phyloP scores from a whole-genome alignment of 92 coral and sea anemone species.

The Palythoa heliodiscus region DNA sequence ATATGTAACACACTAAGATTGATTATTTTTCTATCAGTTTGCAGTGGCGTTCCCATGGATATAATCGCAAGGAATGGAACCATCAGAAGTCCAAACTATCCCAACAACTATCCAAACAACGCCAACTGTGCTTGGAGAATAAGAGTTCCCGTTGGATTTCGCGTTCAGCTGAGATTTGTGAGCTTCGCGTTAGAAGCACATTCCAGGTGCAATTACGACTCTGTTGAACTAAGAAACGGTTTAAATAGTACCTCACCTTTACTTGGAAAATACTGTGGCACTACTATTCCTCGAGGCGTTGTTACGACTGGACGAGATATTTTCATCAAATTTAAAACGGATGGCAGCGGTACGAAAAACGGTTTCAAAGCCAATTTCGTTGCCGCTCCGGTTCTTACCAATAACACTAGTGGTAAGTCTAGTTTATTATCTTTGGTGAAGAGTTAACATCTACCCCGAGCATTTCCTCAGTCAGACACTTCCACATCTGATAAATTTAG shows the following conservation, averaged over 20 bases:
- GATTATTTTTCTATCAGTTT: neutral
- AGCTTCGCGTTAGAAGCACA: neutral
- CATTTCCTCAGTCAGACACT: neutral
- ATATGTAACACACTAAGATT: neutral
- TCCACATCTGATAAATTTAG: too few species aligned
- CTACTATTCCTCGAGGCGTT: neutral
- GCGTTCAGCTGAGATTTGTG: constrained; percentile 5
- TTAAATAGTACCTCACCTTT: neutral
- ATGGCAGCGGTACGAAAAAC: neutral
- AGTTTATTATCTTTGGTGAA: neutral
- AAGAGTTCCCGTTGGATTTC: constrained; percentile 46
- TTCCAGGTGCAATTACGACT: neutral
- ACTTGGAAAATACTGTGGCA: constrained; percentile 22
- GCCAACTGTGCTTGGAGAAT: constrained; percentile 47
- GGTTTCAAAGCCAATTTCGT: constrained; percentile 12
- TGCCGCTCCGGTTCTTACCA: neutral
- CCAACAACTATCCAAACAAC: constrained; percentile 27
- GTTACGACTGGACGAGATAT: neutral
- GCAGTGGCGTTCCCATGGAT: neutral
- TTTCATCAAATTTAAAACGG: neutral
- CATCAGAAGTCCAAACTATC: constrained; percentile 49
- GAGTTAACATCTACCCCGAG: neutral
- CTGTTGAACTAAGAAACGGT: constrained; percentile 7
- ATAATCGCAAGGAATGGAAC: constrained; percentile 8
- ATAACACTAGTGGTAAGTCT: neutral